Base-by-base conservation (phyloP, 2,113 vertebrate species). In the Ondatra zibethicus region DNA sequence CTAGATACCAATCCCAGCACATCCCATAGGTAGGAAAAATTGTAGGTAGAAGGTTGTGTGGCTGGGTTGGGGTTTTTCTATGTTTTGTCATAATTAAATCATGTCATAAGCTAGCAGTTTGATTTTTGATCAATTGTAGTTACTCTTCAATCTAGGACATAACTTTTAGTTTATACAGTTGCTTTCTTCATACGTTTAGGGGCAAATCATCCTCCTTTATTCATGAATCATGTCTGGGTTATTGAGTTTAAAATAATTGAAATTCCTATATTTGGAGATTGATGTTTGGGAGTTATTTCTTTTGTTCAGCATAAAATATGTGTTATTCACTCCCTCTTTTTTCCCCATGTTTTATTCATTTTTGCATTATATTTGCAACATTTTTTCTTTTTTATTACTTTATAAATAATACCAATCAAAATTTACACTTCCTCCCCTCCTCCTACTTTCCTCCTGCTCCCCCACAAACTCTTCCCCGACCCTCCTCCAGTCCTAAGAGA, bases 301-400 rank as follows among this genome's bases (percentile, higher is more conserved):
- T 81, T 72, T 50, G 5, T 92, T 88, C 19, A 50, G 9, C 21
- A 27, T 31, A 85, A 36, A 39, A 6, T 45, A 61, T 70, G 33
- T 72, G 11, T 39, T 31, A 47, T 50, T 16, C 27, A 17, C 12
- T 2, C 0, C 0, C 1, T 73, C 4, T 0, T 42, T 42, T 84
- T n/a, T 14, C 21, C 27, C 0, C 6, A 80, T 84, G 3, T 33
- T 16, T 91, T 36, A 42, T 63, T 16, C 29, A 39, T 39, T 63
- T 84, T 65, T n/a, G 31, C 0, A 45, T 33, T 65, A 65, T n/a
- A 90, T 72, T 17, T 72, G 1, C 68, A 27, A 25, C 68, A 16
- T 45, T 93, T 89, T 89, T n/a, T n/a, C n/a, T n/a, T n/a, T n/a
- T 14, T 55, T 55, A 55, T 55, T 55, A 55, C 52, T 16, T 55